Evolutionary conservation across 2,113 vertebrate genomes (phyloP).

Genomic region (Megaceryle torquata): DNA sequence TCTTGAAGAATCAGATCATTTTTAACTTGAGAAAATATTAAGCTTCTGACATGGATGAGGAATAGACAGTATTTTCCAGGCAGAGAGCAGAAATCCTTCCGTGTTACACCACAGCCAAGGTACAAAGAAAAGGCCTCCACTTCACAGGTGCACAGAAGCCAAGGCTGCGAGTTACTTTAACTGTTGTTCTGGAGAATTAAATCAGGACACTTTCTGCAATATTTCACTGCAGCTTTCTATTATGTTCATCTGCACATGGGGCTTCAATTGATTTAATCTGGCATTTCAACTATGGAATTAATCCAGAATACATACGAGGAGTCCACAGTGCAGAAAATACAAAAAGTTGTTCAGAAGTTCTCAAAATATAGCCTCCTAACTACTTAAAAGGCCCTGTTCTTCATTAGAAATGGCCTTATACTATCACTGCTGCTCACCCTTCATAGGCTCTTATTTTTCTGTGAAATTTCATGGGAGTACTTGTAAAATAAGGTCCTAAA

Average conservation of each 20-base stretch:
- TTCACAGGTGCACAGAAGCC: neutral
- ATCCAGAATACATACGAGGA: neutral
- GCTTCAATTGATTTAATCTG: neutral
- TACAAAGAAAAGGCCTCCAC: neutral
- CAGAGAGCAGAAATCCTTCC: constrained; percentile 20
- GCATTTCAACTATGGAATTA: neutral
- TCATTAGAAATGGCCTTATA: neutral
- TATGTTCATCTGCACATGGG: neutral
- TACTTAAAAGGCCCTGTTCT: neutral
- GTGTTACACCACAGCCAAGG: neutral
- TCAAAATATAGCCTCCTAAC: neutral
- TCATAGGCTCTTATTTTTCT: neutral
- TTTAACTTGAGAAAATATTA: neutral
- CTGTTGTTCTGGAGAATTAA: neutral
- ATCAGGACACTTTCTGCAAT: constrained; percentile 26
- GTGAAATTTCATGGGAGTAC: neutral
- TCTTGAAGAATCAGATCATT: neutral
- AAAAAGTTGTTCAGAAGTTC: neutral
- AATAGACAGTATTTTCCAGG: constrained; percentile 29
- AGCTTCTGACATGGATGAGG: neutral
- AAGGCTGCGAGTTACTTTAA: neutral
- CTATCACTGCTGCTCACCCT: neutral
- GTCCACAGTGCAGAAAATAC: neutral
- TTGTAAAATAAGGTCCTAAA: neutral
- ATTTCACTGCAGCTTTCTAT: neutral